Conservation (phyloP, 2,797 vertebrate genomes). For the Corythornis leucogaster region DNA sequence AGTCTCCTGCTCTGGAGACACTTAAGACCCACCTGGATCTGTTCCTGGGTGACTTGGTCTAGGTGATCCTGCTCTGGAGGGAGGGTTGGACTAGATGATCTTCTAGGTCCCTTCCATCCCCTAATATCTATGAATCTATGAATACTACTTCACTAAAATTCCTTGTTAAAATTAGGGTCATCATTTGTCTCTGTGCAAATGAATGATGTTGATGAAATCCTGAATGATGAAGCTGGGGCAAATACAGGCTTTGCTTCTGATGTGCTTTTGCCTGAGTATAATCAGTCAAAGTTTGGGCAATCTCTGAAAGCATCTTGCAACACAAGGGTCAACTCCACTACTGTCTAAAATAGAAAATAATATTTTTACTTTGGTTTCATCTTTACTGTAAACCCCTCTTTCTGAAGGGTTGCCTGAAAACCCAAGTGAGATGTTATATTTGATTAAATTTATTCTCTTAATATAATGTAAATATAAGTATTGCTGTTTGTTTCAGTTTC, state of each 20-base stretch:
- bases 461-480: conserved; percentile 63
- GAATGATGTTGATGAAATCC: background rate
- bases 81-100: too few species aligned
- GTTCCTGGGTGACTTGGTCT: too few species aligned
- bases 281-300: background rate
- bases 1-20: too few species aligned
- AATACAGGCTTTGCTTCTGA: background rate
- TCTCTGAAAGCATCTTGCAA: background rate
- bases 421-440: conserved; percentile 42
- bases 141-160: background rate
- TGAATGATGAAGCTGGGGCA: background rate
- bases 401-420: conserved; percentile 6
- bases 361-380: background rate
- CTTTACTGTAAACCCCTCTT: background rate
- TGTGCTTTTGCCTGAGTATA: background rate
- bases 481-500: background rate
- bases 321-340: conserved; percentile 10
- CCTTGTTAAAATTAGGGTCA: background rate
- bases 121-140: too few species aligned
- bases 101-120: too few species aligned
- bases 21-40: too few species aligned
- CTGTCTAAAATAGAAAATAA: background rate
- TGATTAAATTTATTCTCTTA: conserved; percentile 64
- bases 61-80: too few species aligned
- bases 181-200: background rate